Base-by-base conservation (phyloP, 1,140 invertebrate genomes). In the Helicoverpa zea region DNA sequence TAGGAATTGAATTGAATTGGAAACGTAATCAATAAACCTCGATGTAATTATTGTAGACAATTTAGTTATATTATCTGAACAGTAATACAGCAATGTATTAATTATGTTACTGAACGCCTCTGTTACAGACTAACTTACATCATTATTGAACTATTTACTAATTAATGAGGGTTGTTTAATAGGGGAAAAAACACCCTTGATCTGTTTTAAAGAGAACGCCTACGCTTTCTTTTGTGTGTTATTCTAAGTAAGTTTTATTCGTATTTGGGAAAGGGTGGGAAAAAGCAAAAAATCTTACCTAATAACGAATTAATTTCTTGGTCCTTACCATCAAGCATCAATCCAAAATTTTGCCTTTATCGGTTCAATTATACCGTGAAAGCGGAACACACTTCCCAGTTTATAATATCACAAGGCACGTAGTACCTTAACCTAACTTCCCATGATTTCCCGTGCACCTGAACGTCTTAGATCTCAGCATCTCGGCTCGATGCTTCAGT, bases 1-100 rank as follows among this genome's bases (percentile, higher is more conserved):
- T 30, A 52, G 13, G 68, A 54, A 52, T 52, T 72, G 18, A 54
- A 52, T 52, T 72, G 18, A 72, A 72, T 54, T 54, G 68, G 49
- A 72, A 72, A 72, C 68, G 49, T 72, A 72, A 72, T 72, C 68
- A 72, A 72, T 72, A 72, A 72, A n/a, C 11, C 49, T 13, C n/a
- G 64, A 68, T 54, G 18, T 72, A 72, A 72, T 72, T 72, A 72
- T 51, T n/a, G 14, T 7, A 72, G 18, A 72, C 52, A 72, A 72
- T 52, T 51, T 72, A 52, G 68, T 54, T 52, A 54, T 72, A 30
- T 72, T 68, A 68, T 13, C 14, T 54, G 3, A 72, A 13, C 7
- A 18, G 12, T 70, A 51, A 14, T 61, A 23, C 13, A 14, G 11
- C 43, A 7, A 14, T 23, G 4, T 23, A 54, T 29, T 29, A 52